A percentile compares a stretch with the other conserved stretches of the same genome.
These are phyloP conservation scores for Spisula subtruncata DNA, from an alignment of 2,888 invertebrate species.

Conservation along the genomic window DNA sequence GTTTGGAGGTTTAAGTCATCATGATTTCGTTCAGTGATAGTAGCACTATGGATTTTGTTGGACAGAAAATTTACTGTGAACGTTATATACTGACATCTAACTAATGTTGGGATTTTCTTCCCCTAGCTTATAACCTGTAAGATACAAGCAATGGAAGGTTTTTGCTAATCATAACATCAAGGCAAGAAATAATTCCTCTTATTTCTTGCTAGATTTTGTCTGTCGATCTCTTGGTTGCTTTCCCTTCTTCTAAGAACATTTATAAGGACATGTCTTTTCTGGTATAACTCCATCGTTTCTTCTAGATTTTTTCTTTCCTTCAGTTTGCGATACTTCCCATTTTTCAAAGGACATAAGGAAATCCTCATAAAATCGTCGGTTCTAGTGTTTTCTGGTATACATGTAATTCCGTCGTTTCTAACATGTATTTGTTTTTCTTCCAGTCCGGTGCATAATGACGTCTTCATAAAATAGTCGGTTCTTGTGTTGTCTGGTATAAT, in stretches of 20 bases:
- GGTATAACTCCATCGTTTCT: too few relatives aligned
- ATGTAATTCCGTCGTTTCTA: too few relatives aligned
- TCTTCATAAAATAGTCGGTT: not conserved
- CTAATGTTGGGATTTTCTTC: not conserved
- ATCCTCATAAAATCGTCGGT: too few relatives aligned
- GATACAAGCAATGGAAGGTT: not conserved
- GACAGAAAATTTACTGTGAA: conserved; percentile 31
- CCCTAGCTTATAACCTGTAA: not conserved
- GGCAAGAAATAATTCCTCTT: not conserved
- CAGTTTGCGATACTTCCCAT: too few relatives aligned
- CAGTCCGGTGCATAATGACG: too few relatives aligned
- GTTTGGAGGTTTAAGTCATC: conserved; percentile 51
- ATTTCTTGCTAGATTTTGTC: conserved; percentile 19
- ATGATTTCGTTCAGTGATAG: conserved; percentile 44
- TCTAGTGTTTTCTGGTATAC: too few relatives aligned
- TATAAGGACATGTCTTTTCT: too few relatives aligned
- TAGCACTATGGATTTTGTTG: conserved; percentile 33
- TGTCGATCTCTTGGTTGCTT: not conserved
- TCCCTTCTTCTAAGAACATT: not conserved
- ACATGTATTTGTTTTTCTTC: too few relatives aligned
- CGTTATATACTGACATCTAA: not conserved
- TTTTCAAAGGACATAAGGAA: too few relatives aligned
- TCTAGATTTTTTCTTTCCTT: too few relatives aligned
- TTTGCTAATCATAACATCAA: conserved; percentile 27
- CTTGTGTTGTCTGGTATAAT: not conserved